Conservation (phyloP, 2,888 invertebrate genomes). For the Latheticus oryzae region DNA sequence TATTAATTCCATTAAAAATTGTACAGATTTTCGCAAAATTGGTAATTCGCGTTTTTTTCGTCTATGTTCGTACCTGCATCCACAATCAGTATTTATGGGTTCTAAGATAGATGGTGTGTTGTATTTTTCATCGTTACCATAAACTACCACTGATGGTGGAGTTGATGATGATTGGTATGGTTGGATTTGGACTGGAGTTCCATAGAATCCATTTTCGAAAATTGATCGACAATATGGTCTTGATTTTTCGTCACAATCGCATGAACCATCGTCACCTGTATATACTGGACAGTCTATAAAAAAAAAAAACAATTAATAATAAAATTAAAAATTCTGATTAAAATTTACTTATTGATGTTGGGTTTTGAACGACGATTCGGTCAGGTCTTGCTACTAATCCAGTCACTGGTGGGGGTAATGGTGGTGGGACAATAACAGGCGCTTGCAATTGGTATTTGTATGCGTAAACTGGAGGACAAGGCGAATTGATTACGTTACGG, state of each 20-base stretch:
- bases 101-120: conserved; percentile 35
- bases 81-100: conserved; percentile 9
- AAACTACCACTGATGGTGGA: background rate
- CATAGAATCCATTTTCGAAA: background rate
- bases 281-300: conserved; percentile 21
- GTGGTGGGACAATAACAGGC: conserved; percentile 44
- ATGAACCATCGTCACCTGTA: conserved; percentile 4
- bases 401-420: conserved; percentile 28
- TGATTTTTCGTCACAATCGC: background rate
- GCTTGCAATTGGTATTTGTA: conserved; percentile 48
- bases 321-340: background rate
- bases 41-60: conserved; percentile 47
- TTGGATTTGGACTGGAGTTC: background rate
- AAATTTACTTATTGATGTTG: too few species aligned
- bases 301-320: background rate
- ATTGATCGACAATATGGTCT: conserved; percentile 3
- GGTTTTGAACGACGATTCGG: conserved; percentile 53
- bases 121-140: too few species aligned
- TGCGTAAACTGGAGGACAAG: conserved; percentile 24
- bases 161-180: conserved; percentile 1
- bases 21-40: conserved; percentile 43
- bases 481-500: background rate
- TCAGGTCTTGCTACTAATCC: conserved; percentile 56
- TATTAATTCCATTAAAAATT: conserved; percentile 53
- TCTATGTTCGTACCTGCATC: conserved; percentile 30